Evolutionary conservation across 2,888 invertebrate species (phyloP), one percentile per base, ranked within the genome.

Genomic region (Elgonia sp.): DNA sequence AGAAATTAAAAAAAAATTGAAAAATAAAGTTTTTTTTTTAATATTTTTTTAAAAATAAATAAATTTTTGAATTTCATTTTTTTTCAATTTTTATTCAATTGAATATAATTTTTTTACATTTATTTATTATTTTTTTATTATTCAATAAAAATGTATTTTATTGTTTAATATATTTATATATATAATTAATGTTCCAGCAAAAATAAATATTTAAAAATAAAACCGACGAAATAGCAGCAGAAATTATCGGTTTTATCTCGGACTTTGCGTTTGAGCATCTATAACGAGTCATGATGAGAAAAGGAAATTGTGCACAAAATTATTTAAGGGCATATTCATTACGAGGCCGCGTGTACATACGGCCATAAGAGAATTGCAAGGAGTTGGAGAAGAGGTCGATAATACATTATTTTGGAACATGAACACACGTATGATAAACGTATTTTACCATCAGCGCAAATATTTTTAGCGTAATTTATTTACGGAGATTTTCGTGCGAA

Each of bases 331-430:
- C 84, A 40, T 83, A 86, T 86, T 86, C 82, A 86, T 86, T 86
- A 86, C 63, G 86, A 40, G 39, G 75, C 63, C 53, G 76, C 60
- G 73, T 60, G 73, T 37, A 62, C 42, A 55, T 70, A 76, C 70
- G 72, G 84, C 62, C 50, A 76, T n/a, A n/a, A 63, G 55, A 39
- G 53, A 80, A 60, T 60, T 12, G 73, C 67, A n/a, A 85, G 57
- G 81, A 73, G 79, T 72, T 77, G 80, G 67, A 76, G 73, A 80
- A 57, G 62, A 76, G 77, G 86, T 82, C 82, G 86, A 82, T 82
- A 86, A 77, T 86, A 62, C 77, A 96, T 99, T 70, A 96, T 99
- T 79, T 96, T 99, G 60, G 99, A 99, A 95, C 99, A 99, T 14
- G 99, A 99, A 95, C 99, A 99, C 94, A 99, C 82, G 60, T 37